Evolutionary conservation across 2,113 vertebrate species (phyloP).

Genomic region (Periophthalmodon schlosseri): DNA sequence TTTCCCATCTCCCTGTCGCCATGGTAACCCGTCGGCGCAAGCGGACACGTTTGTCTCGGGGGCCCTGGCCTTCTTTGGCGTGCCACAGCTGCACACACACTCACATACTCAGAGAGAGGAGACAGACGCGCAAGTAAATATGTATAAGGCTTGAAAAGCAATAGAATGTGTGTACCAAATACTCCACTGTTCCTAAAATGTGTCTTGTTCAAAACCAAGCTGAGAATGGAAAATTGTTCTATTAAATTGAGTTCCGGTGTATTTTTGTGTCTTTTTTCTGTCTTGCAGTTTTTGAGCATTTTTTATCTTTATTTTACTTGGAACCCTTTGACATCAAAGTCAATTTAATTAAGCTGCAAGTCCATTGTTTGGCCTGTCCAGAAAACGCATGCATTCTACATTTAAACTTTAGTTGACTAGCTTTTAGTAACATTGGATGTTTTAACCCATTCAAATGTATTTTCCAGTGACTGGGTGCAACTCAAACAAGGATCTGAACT

Average conservation of each 20-base stretch:
- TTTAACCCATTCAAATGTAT: too few relatives aligned
- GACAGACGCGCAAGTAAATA: slow-evolving; percentile 28
- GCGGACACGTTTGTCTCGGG: slow-evolving; percentile 81
- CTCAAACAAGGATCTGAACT: too few relatives aligned
- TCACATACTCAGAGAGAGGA: slow-evolving; percentile 29
- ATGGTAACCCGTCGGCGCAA: slow-evolving; percentile 84
- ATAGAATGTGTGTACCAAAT: slow-evolving; percentile 9
- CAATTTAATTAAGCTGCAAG: too few relatives aligned
- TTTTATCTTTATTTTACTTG: too few relatives aligned
- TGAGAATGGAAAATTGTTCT: neutral
- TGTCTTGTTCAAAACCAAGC: neutral
- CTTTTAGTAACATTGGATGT: too few relatives aligned
- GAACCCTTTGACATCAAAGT: too few relatives aligned
- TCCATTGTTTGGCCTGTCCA: too few relatives aligned
- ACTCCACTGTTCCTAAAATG: neutral
- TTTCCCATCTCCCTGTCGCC: slow-evolving; percentile 76
- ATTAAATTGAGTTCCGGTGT: neutral
- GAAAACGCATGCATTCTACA: too few relatives aligned
- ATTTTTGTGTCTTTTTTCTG: neutral
- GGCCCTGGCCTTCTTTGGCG: slow-evolving; percentile 79
- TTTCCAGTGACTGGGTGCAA: too few relatives aligned
- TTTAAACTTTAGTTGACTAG: too few relatives aligned
- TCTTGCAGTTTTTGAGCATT: too few relatives aligned
- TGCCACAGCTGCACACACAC: slow-evolving; percentile 71
- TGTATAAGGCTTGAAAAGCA: slow-evolving; percentile 28